phyloP scores from a whole-genome alignment of 2,113 vertebrate genomes.

The Elachura formosa region DNA sequence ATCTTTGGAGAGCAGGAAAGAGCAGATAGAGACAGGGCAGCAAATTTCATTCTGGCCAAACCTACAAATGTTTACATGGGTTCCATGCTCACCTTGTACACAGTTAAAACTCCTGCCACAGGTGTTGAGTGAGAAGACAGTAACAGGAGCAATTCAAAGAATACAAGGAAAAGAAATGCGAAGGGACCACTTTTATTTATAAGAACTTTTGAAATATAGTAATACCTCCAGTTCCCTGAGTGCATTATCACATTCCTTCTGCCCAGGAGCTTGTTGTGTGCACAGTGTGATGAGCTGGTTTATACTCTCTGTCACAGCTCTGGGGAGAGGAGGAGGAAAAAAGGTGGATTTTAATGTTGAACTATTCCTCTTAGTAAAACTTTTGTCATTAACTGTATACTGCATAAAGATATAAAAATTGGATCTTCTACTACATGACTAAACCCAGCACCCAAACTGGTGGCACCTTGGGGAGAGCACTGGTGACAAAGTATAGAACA shows the following conservation, averaged over 20 bases:
- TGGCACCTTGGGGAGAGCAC: background rate
- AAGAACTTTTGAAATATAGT: background rate
- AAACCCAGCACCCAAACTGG: background rate
- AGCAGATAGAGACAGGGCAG: background rate
- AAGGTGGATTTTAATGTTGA: background rate
- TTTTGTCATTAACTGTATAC: background rate
- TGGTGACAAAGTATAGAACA: background rate
- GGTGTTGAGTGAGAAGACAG: background rate
- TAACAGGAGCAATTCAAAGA: background rate
- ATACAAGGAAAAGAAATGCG: background rate
- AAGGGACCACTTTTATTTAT: background rate
- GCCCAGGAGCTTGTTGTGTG: conserved; percentile 97
- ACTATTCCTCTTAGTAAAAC: background rate
- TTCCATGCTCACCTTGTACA: background rate
- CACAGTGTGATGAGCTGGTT: conserved; percentile 97
- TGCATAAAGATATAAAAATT: background rate
- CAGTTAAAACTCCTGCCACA: background rate
- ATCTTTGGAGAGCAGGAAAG: background rate
- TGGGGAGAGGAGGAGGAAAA: conserved; percentile 44
- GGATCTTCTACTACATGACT: background rate
- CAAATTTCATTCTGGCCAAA: background rate
- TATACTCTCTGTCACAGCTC: conserved; percentile 99
- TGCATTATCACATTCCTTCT: conserved; percentile 98
- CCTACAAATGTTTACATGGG: background rate
- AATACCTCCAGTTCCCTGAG: conserved; percentile 93